phyloP scores from a whole-genome alignment of 2,797 vertebrate genomes.

The Eremophila alpestris region DNA sequence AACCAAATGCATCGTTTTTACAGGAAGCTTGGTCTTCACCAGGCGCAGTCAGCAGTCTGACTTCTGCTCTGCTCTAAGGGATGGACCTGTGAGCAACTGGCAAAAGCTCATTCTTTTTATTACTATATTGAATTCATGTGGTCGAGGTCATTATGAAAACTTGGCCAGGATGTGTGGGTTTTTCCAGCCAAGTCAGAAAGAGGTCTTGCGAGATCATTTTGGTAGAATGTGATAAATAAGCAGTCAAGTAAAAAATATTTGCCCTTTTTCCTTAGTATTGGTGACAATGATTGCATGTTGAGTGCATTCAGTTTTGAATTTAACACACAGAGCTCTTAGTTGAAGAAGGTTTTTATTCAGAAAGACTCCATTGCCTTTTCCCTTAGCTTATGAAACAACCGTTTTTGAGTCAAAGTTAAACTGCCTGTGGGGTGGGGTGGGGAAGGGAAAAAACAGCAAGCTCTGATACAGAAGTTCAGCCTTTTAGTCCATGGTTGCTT shows the following conservation, averaged over 20 bases:
- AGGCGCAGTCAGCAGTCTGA: background rate
- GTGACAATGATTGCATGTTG: background rate
- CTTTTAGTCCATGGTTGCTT: background rate
- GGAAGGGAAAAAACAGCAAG: background rate
- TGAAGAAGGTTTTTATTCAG: background rate
- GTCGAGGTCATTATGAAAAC: background rate
- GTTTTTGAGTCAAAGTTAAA: background rate
- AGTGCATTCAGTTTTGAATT: background rate
- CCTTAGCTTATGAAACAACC: background rate
- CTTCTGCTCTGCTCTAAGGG: background rate
- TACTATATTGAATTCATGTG: background rate
- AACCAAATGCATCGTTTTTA: background rate
- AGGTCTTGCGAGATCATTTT: background rate
- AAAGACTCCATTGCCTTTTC: background rate
- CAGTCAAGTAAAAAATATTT: background rate
- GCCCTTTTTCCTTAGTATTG: background rate
- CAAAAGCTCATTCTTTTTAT: background rate
- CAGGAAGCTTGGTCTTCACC: background rate
- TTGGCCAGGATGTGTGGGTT: background rate
- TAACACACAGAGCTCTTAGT: background rate
- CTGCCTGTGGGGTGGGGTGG: background rate
- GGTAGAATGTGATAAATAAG: background rate
- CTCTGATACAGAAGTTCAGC: background rate
- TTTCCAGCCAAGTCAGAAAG: constrained; percentile 5
- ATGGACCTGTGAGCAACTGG: background rate